Base-by-base conservation (phyloP, 2,797 vertebrate species). In the Caiman crocodilus region DNA sequence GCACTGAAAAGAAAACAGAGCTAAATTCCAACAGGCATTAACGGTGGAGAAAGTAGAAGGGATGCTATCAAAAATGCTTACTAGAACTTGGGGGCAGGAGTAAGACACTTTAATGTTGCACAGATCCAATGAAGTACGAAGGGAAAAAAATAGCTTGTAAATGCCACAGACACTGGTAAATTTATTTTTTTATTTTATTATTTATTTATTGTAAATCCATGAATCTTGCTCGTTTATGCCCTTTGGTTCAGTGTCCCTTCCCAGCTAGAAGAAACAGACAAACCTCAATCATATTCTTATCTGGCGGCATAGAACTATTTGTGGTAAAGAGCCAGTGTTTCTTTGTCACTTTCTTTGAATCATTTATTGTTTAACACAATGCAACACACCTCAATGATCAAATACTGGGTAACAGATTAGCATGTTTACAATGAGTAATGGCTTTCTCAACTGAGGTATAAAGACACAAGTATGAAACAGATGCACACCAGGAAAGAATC, bases 211-310 rank as follows among this genome's bases (percentile, higher is more conserved):
- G 20, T 0, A 2, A 63, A 17, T 25, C 60, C 20, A 56, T 61
- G 21, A 0, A 0, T 26, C 15, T 58, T 50, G 12, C 61, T 71
- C n/a, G 12, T 7, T 32, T 2, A 1, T 10, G 42, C 25, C 20
- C 25, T 64, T 60, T 32, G 75, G 0, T 2, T 26, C 28, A 16
- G 21, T 28, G 13, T 42, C 20, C 30, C 11, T 17, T 55, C 75
- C 28, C 65, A 59, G 21, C 32, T 21, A 5, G 6, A 81, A 81
- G 20, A 4, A 9, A 59, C 50, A 60, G 20, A 15, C 23, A 23
- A 20, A 60, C 32, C 63, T 57, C 32, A 32, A 18, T 8, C 32
- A 50, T 30, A n/a, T 5, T 81, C 32, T 50, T 60, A 56, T 30
- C 69, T 42, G 26, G 14, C 8, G 3, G 1, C 3, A 61, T 42